Conservation (phyloP, 2,113 vertebrate species). For the Mustela lutreola region DNA sequence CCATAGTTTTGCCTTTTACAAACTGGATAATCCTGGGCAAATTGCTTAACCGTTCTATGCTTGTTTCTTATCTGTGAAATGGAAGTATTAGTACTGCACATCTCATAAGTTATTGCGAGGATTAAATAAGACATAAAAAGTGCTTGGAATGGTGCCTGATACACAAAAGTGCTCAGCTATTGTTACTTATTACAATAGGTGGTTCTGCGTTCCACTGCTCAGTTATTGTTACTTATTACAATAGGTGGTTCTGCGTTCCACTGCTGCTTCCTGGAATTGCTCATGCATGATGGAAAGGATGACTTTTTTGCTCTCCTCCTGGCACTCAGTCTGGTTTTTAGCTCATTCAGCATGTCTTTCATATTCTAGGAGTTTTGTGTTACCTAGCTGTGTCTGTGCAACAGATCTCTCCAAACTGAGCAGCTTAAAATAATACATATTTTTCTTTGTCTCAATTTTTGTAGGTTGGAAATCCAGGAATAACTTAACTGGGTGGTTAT, state of each 20-base stretch:
- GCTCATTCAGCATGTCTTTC: background rate
- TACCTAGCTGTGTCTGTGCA: background rate
- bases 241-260: background rate
- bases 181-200: background rate
- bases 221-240: background rate
- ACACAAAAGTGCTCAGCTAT: background rate
- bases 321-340: background rate
- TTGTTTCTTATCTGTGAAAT: constrained; percentile 56
- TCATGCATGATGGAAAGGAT: background rate
- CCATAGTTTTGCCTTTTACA: background rate
- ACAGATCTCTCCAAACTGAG: background rate
- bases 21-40: background rate
- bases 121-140: background rate
- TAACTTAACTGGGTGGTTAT: background rate
- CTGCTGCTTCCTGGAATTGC: background rate
- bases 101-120: background rate
- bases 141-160: background rate
- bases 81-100: background rate
- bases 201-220: background rate
- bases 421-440: background rate
- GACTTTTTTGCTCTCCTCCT: background rate
- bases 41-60: background rate
- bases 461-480: background rate
- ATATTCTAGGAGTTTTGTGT: background rate
- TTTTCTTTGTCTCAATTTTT: background rate